Percentiles rank a stretch among this genome's conserved stretches.
Evolutionary conservation across 2,113 vertebrate genomes (phyloP).

Genomic region (Caracal caracal): DNA sequence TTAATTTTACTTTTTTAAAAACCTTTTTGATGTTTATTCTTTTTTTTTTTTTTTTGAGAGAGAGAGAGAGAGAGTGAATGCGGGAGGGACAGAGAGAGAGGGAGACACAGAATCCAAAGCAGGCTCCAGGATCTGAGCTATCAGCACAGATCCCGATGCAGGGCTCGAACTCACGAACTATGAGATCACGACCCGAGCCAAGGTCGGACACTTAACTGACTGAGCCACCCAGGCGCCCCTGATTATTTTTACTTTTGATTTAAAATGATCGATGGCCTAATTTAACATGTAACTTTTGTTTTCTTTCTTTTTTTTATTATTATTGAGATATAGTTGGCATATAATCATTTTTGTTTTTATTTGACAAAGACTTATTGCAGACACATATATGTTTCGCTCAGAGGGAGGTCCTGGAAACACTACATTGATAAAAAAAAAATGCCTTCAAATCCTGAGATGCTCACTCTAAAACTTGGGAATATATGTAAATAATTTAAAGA

Average conservation of each 20-base stretch:
- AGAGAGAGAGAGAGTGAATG: too few species aligned
- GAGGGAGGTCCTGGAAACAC: background rate
- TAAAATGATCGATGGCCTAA: background rate
- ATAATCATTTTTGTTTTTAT: background rate
- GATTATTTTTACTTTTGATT: background rate
- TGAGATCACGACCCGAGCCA: too few species aligned
- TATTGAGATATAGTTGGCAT: background rate
- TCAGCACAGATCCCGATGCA: too few species aligned
- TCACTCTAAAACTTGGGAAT: background rate
- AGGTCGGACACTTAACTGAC: too few species aligned
- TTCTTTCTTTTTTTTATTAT: background rate
- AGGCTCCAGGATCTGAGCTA: too few species aligned
- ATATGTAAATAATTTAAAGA: background rate
- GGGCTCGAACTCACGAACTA: too few species aligned
- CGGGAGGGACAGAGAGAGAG: too few species aligned
- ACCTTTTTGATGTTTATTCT: too few species aligned
- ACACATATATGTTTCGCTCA: background rate
- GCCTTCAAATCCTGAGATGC: background rate
- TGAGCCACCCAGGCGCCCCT: too few species aligned
- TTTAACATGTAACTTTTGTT: background rate
- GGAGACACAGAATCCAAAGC: too few species aligned
- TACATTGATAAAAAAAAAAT: background rate
- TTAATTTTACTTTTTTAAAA: background rate
- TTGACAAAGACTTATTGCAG: background rate
- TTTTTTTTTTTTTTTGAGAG: too few species aligned